Evolutionary conservation across 2,113 vertebrate genomes (phyloP).

Genomic region (Sinocyclocheilus rhinocerous): DNA sequence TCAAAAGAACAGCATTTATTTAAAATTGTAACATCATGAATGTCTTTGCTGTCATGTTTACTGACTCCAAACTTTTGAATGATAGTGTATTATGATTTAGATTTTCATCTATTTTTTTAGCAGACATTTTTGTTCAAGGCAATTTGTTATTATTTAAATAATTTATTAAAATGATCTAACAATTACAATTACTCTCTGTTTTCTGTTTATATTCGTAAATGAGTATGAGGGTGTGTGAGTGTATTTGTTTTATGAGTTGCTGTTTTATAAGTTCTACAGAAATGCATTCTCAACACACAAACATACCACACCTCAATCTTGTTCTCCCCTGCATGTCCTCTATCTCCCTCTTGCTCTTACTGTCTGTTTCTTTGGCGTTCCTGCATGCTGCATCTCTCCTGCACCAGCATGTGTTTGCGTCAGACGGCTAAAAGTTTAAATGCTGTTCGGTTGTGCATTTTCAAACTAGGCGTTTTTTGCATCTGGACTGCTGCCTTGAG

Average conservation of each 20-base stretch:
- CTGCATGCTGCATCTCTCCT: slow-evolving; percentile 35
- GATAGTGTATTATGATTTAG: background rate
- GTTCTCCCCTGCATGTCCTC: slow-evolving; percentile 56
- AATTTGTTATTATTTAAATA: background rate
- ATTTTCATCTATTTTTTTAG: background rate
- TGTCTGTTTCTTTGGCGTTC: slow-evolving; percentile 48
- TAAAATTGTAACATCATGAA: no score
- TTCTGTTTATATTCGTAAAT: background rate
- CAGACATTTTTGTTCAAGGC: background rate
- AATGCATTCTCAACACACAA: slow-evolving; percentile 49
- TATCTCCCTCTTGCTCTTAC: slow-evolving; percentile 61
- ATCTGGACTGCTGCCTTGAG: slow-evolving; percentile 4
- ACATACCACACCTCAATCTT: slow-evolving; percentile 50
- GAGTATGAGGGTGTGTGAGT: slow-evolving; percentile 24
- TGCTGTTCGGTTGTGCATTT: background rate
- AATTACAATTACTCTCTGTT: slow-evolving; percentile 6
- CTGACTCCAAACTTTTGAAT: background rate
- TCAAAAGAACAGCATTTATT: background rate
- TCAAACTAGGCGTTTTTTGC: background rate
- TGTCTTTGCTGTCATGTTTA: no score
- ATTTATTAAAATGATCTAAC: background rate
- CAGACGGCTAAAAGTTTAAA: slow-evolving; percentile 44
- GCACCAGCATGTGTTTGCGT: slow-evolving; percentile 62
- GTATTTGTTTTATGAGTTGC: slow-evolving; percentile 45
- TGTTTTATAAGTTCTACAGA: slow-evolving; percentile 11